phyloP scores from a whole-genome alignment of 2,888 invertebrate genomes.

The Eledona agricola region DNA sequence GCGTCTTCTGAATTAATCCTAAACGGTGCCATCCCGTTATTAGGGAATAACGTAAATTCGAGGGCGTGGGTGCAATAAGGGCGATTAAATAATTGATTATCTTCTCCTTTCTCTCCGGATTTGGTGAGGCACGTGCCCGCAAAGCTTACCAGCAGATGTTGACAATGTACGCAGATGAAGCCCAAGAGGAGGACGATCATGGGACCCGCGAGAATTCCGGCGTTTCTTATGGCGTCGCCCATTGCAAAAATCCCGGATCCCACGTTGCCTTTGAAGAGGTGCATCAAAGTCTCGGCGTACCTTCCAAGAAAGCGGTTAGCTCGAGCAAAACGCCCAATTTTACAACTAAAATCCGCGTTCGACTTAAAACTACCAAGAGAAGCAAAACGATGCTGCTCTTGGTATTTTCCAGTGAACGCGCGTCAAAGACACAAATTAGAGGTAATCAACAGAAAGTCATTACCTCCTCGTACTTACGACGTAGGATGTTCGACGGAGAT shows the following conservation, averaged over 20 bases:
- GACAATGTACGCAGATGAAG: constrained; percentile 88
- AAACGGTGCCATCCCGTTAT: constrained; percentile 27
- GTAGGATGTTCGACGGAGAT: constrained; percentile 70
- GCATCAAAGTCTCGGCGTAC: constrained; percentile 87
- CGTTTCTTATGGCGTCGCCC: constrained; percentile 93
- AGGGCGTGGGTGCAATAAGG: constrained; percentile 9
- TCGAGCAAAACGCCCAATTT: constrained; percentile 3
- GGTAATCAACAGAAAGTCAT: constrained; percentile 40
- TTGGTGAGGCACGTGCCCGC: too few relatives aligned
- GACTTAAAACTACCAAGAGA: constrained; percentile 11
- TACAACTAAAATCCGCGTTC: too few relatives aligned
- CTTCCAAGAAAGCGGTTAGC: constrained; percentile 63
- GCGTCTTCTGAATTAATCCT: constrained; percentile 8
- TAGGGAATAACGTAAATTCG: constrained; percentile 15
- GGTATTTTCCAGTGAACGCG: constrained; percentile 15
- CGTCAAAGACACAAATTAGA: constrained; percentile 26
- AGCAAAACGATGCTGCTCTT: too few relatives aligned
- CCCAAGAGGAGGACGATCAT: constrained; percentile 82
- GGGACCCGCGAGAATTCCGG: constrained; percentile 86
- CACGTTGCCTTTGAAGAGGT: constrained; percentile 93
- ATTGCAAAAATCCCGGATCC: constrained; percentile 96
- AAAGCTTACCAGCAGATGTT: constrained; percentile 88
- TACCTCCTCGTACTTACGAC: constrained; percentile 66
- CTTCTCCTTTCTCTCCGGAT: too few relatives aligned
- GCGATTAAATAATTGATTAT: constrained; percentile 11